Evolutionary conservation across 2,113 vertebrate genomes (phyloP), one percentile per base, ranked within the genome.

Genomic region (Antechinus flavipes): DNA sequence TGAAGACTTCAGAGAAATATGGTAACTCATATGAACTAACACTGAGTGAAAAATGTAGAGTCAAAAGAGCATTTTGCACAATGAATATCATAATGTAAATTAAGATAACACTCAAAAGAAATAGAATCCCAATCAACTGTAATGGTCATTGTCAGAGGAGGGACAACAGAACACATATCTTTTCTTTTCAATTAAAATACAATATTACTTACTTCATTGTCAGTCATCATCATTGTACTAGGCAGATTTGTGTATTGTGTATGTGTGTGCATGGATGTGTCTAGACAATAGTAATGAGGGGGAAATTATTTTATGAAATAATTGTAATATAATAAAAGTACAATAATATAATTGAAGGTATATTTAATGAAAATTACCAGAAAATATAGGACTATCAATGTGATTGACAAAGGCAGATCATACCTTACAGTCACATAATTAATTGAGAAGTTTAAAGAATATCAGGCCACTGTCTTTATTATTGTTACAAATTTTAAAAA

Each of bases 61-160:
- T 84, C 68, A 84, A 84, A 84, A 84, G n/a, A 84, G 16, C 68
- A 84, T 84, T 84, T 84, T 84, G 68, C n/a, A 84, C n/a, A 84
- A 76, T 22, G 68, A 42, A 22, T 76, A 76, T n/a, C 35, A 76
- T 76, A n/a, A n/a, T 84, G 19, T 42, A 42, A 84, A 84, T 84
- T 84, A 84, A 84, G 19, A 84, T 6, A 23, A 35, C 61, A 68
- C 30, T 68, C 11, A 68, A 84, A 84, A 76, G 68, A 16, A 76
- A 42, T 22, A 76, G 68, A 76, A 76, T 76, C 35, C 16, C 68
- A 76, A 76, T 76, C 35, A n/a, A n/a, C 12, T 68, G 30, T 68
- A 68, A 68, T 35, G 61, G 61, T n/a, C 61, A 68, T 3, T 68
- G 14, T 68, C 30, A n/a, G 61, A 35, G 68, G 14, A 76, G 35